Base-by-base conservation (phyloP, 2,797 vertebrate genomes). In the Coilia nasus region DNA sequence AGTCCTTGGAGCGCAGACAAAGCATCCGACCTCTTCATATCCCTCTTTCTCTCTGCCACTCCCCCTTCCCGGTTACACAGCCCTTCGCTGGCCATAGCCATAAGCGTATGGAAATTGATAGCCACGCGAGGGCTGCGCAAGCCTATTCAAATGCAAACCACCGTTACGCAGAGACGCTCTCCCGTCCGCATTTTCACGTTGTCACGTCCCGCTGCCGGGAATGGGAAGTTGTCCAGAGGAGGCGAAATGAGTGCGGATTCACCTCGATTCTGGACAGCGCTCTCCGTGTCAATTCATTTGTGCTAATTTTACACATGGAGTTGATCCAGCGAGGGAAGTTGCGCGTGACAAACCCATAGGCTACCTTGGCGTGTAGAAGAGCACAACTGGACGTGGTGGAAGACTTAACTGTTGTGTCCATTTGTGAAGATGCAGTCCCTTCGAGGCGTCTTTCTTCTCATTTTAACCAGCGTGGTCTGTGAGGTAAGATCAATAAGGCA, bases 81-180 rank as follows among this genome's bases (percentile, higher is more conserved):
- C 67, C 28, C 17, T 82, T 19, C 67, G 67, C 67, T 75, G 28
- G 28, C 67, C 67, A 31, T 15, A 41, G 67, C 67, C 67, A 14
- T 75, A 75, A 75, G 67, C 67, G 31, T 75, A 75, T 75, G 67
- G 67, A 75, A 75, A 75, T 75, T 75, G 67, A 75, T 75, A 35
- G 15, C 67, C 31, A 35, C 67, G 31, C 67, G 28, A 75, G 28
- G 28, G 67, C 67, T 31, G 17, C 67, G 67, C 31, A 75, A 31
- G 67, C 67, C 35, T 75, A 75, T 75, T 75, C 67, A 75, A 75
- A 75, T 75, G 67, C 67, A 75, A 75, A 75, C 67, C 67, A 15
- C 25, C 67, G 67, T 75, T 75, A 75, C 67, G 67, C 67, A 31
- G 31, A 35, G 67, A 75, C 67, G 67, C 67, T 10, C 50, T 17